Percentiles rank a stretch among this genome's conserved stretches.
Evolutionary conservation across 2,888 invertebrate genomes (phyloP).

Genomic region (Ypsolopha sequella): DNA sequence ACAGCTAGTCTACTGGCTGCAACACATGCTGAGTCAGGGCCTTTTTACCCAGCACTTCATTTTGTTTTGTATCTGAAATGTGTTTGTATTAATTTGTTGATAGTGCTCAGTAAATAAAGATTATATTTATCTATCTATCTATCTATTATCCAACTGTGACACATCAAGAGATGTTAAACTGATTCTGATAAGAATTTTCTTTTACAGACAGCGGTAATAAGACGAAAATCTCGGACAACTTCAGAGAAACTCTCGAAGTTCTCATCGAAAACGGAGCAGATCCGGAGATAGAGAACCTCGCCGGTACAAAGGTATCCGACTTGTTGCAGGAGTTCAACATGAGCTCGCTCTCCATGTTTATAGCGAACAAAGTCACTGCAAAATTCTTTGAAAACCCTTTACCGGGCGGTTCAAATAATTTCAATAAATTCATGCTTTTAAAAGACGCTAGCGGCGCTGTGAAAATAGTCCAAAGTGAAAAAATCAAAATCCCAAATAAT

Average conservation of each 20-base stretch:
- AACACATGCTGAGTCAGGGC: too few species aligned
- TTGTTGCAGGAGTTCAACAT: conserved; percentile 49
- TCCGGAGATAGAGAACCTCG: conserved; percentile 48
- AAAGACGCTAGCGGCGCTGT: conserved; percentile 16
- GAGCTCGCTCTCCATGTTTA: conserved; percentile 28
- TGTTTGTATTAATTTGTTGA: too few species aligned
- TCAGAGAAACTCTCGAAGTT: conserved; percentile 39
- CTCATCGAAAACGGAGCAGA: conserved; percentile 53
- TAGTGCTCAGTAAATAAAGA: too few species aligned
- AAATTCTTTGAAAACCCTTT: conserved; percentile 15
- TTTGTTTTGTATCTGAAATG: too few species aligned
- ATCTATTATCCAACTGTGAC: background rate
- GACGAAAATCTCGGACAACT: conserved; percentile 29
- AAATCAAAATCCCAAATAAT: background rate
- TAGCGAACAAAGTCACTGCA: conserved; percentile 30
- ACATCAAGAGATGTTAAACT: background rate
- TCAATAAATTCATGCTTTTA: conserved; percentile 24
- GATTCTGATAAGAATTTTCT: background rate
- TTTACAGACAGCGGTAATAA: conserved; percentile 38
- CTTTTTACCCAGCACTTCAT: too few species aligned
- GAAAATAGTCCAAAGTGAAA: background rate
- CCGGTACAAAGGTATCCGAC: conserved; percentile 47
- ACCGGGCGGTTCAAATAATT: conserved; percentile 6
- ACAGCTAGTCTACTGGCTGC: too few species aligned
- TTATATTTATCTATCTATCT: too few species aligned